Evolutionary conservation across 2,113 vertebrate genomes (phyloP).

Genomic region (Apus apus): DNA sequence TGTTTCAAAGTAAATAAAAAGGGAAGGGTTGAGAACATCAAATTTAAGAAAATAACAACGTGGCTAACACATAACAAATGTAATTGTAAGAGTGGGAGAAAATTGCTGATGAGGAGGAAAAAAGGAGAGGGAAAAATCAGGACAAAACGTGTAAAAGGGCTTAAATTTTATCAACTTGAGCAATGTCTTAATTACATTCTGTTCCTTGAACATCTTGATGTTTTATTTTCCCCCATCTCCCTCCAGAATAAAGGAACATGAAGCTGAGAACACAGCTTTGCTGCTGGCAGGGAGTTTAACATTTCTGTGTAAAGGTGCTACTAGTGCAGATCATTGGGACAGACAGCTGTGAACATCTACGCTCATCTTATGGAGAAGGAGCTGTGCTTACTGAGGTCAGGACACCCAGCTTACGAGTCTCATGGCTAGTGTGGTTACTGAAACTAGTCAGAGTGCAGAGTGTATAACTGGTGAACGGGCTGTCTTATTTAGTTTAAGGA

Average conservation of each 20-base stretch:
- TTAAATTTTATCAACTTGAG: not conserved
- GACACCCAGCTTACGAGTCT: not conserved
- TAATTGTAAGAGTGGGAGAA: not conserved
- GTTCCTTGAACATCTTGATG: not conserved
- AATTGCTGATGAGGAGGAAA: not conserved
- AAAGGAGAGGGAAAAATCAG: not conserved
- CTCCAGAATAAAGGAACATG: not conserved
- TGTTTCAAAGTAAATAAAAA: slow-evolving; percentile 16
- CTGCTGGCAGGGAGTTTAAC: not conserved
- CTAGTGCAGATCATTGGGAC: not conserved
- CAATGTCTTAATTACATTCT: not conserved
- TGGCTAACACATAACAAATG: not conserved
- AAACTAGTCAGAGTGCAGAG: not conserved
- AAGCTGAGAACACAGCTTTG: not conserved
- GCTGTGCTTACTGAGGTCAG: not conserved
- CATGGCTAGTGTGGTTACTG: not conserved
- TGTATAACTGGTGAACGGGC: not conserved
- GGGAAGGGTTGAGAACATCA: not conserved
- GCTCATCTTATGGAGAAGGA: not conserved
- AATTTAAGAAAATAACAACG: not conserved
- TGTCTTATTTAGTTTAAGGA: not conserved
- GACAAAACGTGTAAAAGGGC: not conserved
- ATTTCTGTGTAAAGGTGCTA: not conserved
- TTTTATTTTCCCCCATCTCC: not conserved
- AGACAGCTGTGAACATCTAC: not conserved